Percentiles rank a stretch among this genome's conserved stretches.
phyloP scores from a whole-genome alignment of 2,113 vertebrate species.

The Limnothrissa miodon region DNA sequence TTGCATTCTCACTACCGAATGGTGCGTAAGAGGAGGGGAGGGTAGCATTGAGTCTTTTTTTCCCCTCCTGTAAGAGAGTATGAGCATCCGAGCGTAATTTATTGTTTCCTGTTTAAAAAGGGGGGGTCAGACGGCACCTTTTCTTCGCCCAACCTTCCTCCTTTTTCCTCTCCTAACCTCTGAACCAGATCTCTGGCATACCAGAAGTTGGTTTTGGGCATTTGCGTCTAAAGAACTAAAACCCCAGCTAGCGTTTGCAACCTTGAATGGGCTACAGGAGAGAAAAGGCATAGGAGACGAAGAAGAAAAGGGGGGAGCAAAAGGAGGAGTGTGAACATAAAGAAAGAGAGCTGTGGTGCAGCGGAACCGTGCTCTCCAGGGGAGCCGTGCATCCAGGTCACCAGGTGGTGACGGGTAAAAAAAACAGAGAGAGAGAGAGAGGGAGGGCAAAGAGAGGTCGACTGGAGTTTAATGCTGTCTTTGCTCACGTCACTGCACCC shows the following conservation, averaged over 20 bases:
- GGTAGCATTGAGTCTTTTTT: not conserved
- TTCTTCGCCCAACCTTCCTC: not conserved
- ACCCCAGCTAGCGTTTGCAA: not conserved
- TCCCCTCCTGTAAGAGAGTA: slow-evolving; percentile 36
- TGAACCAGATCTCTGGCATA: slow-evolving; percentile 56
- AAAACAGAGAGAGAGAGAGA: not conserved
- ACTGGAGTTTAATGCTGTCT: slow-evolving; percentile 15
- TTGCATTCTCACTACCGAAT: slow-evolving; percentile 22
- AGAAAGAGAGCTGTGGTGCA: not conserved
- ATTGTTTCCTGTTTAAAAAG: slow-evolving; percentile 77
- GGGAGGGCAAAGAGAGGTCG: not conserved
- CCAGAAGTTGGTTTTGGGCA: slow-evolving; percentile 59
- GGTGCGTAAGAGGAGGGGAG: slow-evolving; percentile 5
- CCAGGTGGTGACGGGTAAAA: slow-evolving; percentile 16
- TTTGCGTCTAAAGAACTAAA: slow-evolving; percentile 44
- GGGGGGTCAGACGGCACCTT: slow-evolving; percentile 36
- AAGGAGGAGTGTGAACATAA: not conserved
- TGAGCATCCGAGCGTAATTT: slow-evolving; percentile 69
- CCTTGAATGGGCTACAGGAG: not conserved
- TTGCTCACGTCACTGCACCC: not conserved
- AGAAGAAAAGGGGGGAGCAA: not conserved
- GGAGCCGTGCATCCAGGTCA: not conserved
- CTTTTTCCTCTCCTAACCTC: slow-evolving; percentile 67
- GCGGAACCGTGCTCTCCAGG: slow-evolving; percentile 15
- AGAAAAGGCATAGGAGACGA: slow-evolving; percentile 37